phyloP scores from a whole-genome alignment of 1,140 invertebrate species.

The Drosophila persimilis region DNA sequence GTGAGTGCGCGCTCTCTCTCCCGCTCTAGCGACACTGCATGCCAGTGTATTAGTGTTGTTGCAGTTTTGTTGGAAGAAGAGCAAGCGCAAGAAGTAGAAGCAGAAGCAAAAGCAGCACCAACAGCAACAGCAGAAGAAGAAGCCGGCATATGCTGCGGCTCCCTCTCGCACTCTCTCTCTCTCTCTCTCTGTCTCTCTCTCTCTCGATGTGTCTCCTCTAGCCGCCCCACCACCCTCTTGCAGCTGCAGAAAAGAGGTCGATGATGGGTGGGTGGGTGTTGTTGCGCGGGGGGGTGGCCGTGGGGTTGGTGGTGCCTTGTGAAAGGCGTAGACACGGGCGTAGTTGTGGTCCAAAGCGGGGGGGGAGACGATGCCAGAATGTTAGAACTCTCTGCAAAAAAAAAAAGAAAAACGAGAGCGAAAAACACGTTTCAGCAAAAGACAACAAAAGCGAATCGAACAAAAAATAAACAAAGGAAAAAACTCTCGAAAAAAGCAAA shows the following conservation, averaged over 20 bases:
- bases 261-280: constrained; percentile 66
- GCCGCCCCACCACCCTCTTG: constrained; percentile 15
- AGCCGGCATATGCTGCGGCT: constrained; percentile 78
- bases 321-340: constrained; percentile 26
- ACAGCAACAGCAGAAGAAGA: constrained; percentile 66
- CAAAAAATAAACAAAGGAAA: neutral
- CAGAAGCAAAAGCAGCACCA: constrained; percentile 54
- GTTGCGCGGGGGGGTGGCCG: constrained; percentile 17
- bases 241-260: constrained; percentile 78
- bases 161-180: constrained; percentile 22
- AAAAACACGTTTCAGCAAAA: too few species aligned
- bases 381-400: constrained; percentile 17
- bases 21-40: too few species aligned
- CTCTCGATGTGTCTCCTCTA: constrained; percentile 6
- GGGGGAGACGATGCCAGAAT: constrained; percentile 2
- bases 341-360: constrained; percentile 10
- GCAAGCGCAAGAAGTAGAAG: constrained; percentile 62
- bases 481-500: constrained; percentile 16
- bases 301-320: constrained; percentile 25
- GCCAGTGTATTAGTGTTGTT: constrained; percentile 50
- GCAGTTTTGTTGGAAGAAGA: constrained; percentile 60
- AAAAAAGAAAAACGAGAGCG: too few species aligned
- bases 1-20: constrained; percentile 4
- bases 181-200: constrained; percentile 28
- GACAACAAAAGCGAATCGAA: too few species aligned